Evolutionary conservation across 2,888 invertebrate genomes (phyloP).

Genomic region (Nomada lathburiana): DNA sequence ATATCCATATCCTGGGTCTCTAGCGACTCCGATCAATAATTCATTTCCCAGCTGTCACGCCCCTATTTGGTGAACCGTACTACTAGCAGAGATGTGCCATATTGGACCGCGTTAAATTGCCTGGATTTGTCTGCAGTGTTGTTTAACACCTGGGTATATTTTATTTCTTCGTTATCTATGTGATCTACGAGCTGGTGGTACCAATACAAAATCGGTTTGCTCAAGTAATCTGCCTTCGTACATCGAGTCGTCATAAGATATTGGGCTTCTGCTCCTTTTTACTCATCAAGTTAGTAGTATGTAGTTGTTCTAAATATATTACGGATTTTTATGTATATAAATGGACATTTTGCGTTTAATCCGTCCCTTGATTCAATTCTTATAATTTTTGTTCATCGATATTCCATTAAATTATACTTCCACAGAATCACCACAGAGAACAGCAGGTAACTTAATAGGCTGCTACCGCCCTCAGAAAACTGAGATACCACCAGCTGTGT

Average conservation of each 20-base stretch:
- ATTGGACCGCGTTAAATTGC: not conserved
- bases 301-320: not conserved
- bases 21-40: conserved; percentile 77
- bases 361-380: not conserved
- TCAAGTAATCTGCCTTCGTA: not conserved
- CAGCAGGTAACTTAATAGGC: conserved; percentile 64
- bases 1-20: conserved; percentile 65
- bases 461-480: conserved; percentile 86
- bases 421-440: conserved; percentile 6
- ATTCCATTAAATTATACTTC: not conserved
- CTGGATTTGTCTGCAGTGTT: not conserved
- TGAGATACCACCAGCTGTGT: conserved; percentile 99
- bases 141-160: not conserved
- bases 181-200: not conserved
- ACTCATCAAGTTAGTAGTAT: no score
- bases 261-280: no score
- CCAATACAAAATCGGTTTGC: not conserved
- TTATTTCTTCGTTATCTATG: not conserved
- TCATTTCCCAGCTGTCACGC: conserved; percentile 76
- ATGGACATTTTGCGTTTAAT: not conserved
- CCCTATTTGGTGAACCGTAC: conserved; percentile 54
- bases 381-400: not conserved
- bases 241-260: not conserved
- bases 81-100: conserved; percentile 8
- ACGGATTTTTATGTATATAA: not conserved